A percentile compares a stretch with the other conserved stretches of the same genome.
Evolutionary conservation across 2,888 invertebrate species (phyloP).

Genomic region (Andrena camellia): DNA sequence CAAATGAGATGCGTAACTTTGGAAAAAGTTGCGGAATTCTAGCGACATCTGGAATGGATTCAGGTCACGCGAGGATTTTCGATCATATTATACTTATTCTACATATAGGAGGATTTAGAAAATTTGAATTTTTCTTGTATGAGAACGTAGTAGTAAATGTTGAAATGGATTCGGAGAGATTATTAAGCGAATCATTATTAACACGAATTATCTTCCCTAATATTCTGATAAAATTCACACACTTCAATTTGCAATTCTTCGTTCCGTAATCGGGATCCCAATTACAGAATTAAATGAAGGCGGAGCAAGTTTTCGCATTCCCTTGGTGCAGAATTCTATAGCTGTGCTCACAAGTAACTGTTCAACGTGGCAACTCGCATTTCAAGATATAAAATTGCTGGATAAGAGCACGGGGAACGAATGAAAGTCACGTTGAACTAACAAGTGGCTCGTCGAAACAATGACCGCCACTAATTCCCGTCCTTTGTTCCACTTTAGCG

Average conservation of each 20-base stretch:
- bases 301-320: neutral
- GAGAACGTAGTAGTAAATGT: too few species aligned
- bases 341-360: neutral
- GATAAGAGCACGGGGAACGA: neutral
- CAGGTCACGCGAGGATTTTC: conserved; percentile 8
- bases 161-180: too few species aligned
- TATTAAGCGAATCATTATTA: too few species aligned
- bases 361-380: conserved; percentile 1
- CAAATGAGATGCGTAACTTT: neutral
- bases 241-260: too few species aligned
- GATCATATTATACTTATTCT: neutral
- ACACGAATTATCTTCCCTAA: too few species aligned
- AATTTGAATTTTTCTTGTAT: too few species aligned
- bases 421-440: neutral
- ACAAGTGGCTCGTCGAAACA: neutral
- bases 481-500: neutral
- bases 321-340: neutral
- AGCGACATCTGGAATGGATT: neutral
- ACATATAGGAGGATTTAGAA: neutral
- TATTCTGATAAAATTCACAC: too few species aligned
- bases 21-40: neutral
- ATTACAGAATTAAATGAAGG: too few species aligned
- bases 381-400: neutral
- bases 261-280: too few species aligned
- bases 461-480: neutral